phyloP scores from a whole-genome alignment of 2,797 vertebrate genomes.

The Orestias chungarensis region DNA sequence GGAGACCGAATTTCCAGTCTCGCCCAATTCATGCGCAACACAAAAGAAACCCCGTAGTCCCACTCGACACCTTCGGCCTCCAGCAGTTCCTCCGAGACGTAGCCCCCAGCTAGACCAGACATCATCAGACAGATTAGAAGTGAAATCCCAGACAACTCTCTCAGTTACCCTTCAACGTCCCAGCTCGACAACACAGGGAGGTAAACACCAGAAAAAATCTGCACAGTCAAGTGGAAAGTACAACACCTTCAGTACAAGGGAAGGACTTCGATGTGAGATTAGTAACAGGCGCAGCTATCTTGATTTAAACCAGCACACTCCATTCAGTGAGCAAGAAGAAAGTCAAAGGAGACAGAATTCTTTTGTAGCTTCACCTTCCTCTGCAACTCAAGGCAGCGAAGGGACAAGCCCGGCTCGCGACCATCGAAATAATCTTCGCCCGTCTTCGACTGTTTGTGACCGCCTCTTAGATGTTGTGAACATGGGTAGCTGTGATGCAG shows the following conservation, averaged over 20 bases:
- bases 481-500: slow-evolving; percentile 66
- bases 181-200: slow-evolving; percentile 80
- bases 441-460: slow-evolving; percentile 76
- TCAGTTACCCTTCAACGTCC: slow-evolving; percentile 88
- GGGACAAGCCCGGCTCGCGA: slow-evolving; percentile 63
- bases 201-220: slow-evolving; percentile 86
- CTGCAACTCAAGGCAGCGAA: slow-evolving; percentile 26
- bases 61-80: slow-evolving; percentile 80
- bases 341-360: slow-evolving; percentile 82
- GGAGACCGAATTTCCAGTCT: slow-evolving; percentile 90
- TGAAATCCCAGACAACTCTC: slow-evolving; percentile 82
- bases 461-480: slow-evolving; percentile 70
- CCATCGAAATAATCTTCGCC: slow-evolving; percentile 72
- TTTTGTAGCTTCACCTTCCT: slow-evolving; percentile 50
- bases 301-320: slow-evolving; percentile 85
- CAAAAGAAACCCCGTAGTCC: slow-evolving; percentile 80
- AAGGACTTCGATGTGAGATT: slow-evolving; percentile 73
- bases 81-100: slow-evolving; percentile 90
- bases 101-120: slow-evolving; percentile 85
- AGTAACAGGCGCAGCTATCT: slow-evolving; percentile 72
- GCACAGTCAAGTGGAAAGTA: slow-evolving; percentile 85
- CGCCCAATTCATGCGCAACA: slow-evolving; percentile 80
- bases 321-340: slow-evolving; percentile 84
- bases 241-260: slow-evolving; percentile 89
- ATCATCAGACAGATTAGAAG: slow-evolving; percentile 84